Base-by-base conservation (phyloP, 2,888 invertebrate genomes). In the Mamestra brassicae region DNA sequence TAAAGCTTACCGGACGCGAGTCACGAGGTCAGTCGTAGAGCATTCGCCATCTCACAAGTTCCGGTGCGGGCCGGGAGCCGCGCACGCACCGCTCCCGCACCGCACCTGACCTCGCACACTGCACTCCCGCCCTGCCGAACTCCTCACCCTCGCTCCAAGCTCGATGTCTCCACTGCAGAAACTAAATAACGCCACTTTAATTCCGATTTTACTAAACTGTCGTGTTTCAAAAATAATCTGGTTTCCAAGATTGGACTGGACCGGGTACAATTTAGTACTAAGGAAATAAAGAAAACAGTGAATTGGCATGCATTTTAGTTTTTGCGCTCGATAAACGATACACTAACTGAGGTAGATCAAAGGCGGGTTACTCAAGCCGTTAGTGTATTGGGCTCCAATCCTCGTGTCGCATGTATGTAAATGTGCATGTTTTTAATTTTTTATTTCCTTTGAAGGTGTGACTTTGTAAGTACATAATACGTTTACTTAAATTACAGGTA, bases 31-130 rank as follows among this genome's bases (percentile, higher is more conserved):
- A 95, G 95, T 95, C 95, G 95, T 95, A 95, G 95, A 95, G 94
- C 95, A 95, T 94, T 93, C 93, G 96, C 96, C 96, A 96, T 97
- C 96, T 97, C 96, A 96, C 95, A 95, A 96, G 96, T 96, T 96
- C 96, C 94, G 95, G 95, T 92, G 95, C 94, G 94, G 93, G 92
- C 91, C 91, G 89, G 88, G 88, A 79, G 81, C 72, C 64, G 71
- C 17, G 52, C 52, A 17, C 77, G 72, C 73, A 65, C 81, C 74
- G 73, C 78, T 81, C 58, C 87, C 83, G 80, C 89, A 85, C 88
- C 84, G 86, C 89, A 87, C 85, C 89, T 90, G 87, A 89, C 90
- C 90, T 86, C 86, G 83, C 89, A 87, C 88, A 82, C 81, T 81
- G 86, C 90, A 83, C 88, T 85, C 88, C 84, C 84, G 83, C 83